Evolutionary conservation across 2,888 invertebrate genomes (phyloP).

Genomic region (Deilephila porcellus): DNA sequence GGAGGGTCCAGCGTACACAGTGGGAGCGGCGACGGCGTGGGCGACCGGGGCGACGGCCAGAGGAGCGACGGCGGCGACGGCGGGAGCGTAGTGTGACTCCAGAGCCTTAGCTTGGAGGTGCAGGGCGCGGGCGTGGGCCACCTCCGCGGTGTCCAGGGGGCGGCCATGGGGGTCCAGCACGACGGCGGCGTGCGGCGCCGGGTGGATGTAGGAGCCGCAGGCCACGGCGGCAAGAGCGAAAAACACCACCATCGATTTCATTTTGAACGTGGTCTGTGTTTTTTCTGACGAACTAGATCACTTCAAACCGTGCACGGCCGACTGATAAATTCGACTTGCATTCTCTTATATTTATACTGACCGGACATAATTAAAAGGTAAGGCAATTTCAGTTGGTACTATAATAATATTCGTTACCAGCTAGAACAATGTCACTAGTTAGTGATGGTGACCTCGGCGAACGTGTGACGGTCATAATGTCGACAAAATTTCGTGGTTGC

Average conservation of each 20-base stretch:
- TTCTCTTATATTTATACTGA: conserved; percentile 73
- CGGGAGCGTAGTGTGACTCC: conserved; percentile 61
- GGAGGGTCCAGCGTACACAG: conserved; percentile 49
- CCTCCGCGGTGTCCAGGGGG: conserved; percentile 80
- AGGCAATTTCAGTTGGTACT: conserved; percentile 53
- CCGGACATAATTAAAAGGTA: conserved; percentile 79
- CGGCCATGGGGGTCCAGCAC: conserved; percentile 79
- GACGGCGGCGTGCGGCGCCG: conserved; percentile 73
- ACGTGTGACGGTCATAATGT: conserved; percentile 67
- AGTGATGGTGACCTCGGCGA: conserved; percentile 75
- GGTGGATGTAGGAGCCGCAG: conserved; percentile 81
- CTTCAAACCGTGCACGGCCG: conserved; percentile 69
- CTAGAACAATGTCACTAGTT: conserved; percentile 81
- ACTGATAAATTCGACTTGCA: conserved; percentile 63
- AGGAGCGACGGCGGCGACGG: conserved; percentile 46
- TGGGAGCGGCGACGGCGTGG: conserved; percentile 45
- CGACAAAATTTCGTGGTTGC: conserved; percentile 74
- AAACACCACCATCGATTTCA: conserved; percentile 85
- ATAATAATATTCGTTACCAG: conserved; percentile 52
- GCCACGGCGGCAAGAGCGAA: conserved; percentile 86
- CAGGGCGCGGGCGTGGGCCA: conserved; percentile 76
- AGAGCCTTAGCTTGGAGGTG: conserved; percentile 80
- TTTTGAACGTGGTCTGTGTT: conserved; percentile 63
- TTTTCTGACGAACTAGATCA: conserved; percentile 68
- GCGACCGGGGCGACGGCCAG: conserved; percentile 42